Conservation (phyloP, 2,888 invertebrate species). For the Eubasilissa splendida region DNA sequence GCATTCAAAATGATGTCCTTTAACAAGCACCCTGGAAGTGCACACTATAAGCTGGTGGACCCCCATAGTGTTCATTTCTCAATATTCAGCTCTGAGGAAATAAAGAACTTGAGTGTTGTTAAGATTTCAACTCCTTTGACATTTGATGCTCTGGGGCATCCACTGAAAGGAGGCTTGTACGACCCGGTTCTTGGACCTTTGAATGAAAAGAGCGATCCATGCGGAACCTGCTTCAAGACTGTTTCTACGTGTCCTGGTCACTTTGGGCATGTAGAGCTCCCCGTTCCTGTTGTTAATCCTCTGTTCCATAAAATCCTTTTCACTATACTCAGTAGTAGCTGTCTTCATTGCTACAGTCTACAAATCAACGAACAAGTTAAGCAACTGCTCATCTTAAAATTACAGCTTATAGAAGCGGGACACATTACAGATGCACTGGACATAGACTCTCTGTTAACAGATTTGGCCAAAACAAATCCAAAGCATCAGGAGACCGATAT, state of each 20-base stretch:
- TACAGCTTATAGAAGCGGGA: conserved; percentile 82
- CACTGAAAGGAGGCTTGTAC: conserved; percentile 90
- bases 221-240: conserved; percentile 84
- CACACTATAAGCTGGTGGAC: conserved; percentile 62
- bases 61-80: conserved; percentile 76
- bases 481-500: conserved; percentile 63
- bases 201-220: conserved; percentile 78
- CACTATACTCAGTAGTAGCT: conserved; percentile 78
- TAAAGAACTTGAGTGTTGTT: conserved; percentile 84
- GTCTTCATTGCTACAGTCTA: conserved; percentile 79
- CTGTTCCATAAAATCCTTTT: conserved; percentile 85
- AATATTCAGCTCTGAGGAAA: conserved; percentile 83
- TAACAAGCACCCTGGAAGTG: conserved; percentile 10
- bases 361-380: conserved; percentile 74
- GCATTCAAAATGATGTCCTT: conserved; percentile 21
- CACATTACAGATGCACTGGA: conserved; percentile 82
- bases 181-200: conserved; percentile 86
- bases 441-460: conserved; percentile 69
- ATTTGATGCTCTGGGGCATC: conserved; percentile 88
- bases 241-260: conserved; percentile 88
- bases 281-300: conserved; percentile 92
- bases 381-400: conserved; percentile 77
- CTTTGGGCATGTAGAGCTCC: conserved; percentile 94
- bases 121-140: conserved; percentile 85
- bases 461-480: conserved; percentile 62